phyloP scores from a whole-genome alignment of 1,140 invertebrate species.

The Euura saliciscinereae region DNA sequence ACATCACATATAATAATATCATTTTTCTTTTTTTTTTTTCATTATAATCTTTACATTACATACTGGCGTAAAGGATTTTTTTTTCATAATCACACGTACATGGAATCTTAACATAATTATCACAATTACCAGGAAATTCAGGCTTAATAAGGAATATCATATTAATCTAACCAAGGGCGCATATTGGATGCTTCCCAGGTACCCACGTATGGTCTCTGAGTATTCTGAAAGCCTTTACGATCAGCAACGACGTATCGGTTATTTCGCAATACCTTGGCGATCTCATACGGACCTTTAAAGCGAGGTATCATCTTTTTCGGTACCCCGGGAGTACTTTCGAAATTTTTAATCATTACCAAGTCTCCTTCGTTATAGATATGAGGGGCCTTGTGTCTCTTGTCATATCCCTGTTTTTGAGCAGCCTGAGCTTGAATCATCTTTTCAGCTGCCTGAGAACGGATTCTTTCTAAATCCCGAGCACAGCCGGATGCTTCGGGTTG shows the following conservation, averaged over 20 bases:
- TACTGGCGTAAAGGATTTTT: too few relatives aligned
- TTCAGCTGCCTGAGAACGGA: constrained; percentile 12
- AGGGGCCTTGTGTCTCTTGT: constrained; percentile 26
- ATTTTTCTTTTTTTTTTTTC: too few relatives aligned
- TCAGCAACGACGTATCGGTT: constrained; percentile 34
- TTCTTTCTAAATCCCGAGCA: constrained; percentile 16
- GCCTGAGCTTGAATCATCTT: constrained; percentile 13
- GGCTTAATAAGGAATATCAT: too few relatives aligned
- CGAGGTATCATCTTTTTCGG: constrained; percentile 34
- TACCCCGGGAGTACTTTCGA: constrained; percentile 27
- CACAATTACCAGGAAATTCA: too few relatives aligned
- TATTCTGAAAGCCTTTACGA: constrained; percentile 30
- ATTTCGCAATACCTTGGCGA: constrained; percentile 30
- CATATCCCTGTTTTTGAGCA: constrained; percentile 17
- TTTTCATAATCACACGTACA: too few relatives aligned
- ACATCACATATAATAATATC: too few relatives aligned
- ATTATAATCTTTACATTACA: too few relatives aligned
- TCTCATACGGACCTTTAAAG: constrained; percentile 32
- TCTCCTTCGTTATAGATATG: constrained; percentile 30
- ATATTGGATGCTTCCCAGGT: constrained; percentile 23
- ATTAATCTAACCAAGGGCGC: too few relatives aligned
- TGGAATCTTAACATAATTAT: too few relatives aligned
- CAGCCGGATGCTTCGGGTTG: too few relatives aligned
- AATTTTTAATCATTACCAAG: constrained; percentile 35
- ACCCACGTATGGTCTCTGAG: constrained; percentile 34